phyloP scores from a whole-genome alignment of 2,113 vertebrate genomes.

The Eleginops maclovinus region DNA sequence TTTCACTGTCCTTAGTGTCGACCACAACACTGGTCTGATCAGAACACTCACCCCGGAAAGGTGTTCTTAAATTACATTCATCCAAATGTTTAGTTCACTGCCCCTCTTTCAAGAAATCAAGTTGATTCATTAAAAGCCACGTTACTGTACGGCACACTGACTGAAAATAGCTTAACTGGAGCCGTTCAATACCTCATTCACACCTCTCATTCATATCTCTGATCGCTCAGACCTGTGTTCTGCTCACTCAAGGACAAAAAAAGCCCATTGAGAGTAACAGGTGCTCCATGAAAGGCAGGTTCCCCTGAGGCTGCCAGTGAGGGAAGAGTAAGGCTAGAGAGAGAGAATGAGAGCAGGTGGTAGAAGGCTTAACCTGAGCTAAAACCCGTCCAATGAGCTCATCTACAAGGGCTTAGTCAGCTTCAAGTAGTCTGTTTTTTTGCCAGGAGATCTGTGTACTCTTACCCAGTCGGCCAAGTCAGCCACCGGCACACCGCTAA shows the following conservation, averaged over 20 bases:
- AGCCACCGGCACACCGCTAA: constrained; percentile 64
- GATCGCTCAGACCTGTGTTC: not conserved
- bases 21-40: constrained; percentile 14
- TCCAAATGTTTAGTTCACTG: not conserved
- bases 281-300: constrained; percentile 36
- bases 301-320: constrained; percentile 4
- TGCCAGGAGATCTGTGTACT: constrained; percentile 43
- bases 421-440: constrained; percentile 59
- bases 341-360: constrained; percentile 74
- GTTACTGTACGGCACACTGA: not conserved
- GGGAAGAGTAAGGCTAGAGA: constrained; percentile 8
- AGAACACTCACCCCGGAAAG: not conserved
- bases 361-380: constrained; percentile 73
- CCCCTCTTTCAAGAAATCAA: not conserved
- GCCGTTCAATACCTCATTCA: constrained; percentile 28
- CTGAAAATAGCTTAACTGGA: not conserved
- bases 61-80: not conserved
- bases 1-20: not conserved
- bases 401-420: constrained; percentile 70
- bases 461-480: constrained; percentile 25
- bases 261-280: constrained; percentile 32
- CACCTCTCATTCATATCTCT: not conserved
- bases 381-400: constrained; percentile 74
- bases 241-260: constrained; percentile 32
- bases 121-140: not conserved